These are phyloP conservation scores for Malacoraja senta DNA, from an alignment of 2,797 vertebrate genomes.

Conservation along the genomic window DNA sequence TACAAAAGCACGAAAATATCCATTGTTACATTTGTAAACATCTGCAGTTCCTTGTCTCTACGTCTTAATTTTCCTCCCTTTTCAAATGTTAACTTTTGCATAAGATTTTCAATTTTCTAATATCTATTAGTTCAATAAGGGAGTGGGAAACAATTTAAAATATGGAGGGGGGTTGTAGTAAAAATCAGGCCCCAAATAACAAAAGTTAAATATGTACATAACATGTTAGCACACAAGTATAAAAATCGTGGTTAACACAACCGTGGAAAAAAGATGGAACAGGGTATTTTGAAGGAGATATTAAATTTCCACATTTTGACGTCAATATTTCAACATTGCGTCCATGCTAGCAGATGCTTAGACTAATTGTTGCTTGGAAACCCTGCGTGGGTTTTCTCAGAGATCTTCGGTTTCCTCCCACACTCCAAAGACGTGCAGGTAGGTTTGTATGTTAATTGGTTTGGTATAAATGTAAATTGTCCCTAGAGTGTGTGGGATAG, in stretches of 20 bases:
- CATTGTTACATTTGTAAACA: too few relatives aligned
- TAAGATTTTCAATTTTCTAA: not conserved
- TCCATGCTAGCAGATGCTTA: not conserved
- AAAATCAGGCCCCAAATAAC: not conserved
- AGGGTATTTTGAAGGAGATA: not conserved
- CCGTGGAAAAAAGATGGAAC: not conserved
- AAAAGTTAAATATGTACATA: not conserved
- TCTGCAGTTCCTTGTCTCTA: not conserved
- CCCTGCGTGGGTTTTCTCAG: too few relatives aligned
- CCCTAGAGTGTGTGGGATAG: too few relatives aligned
- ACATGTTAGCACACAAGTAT: not conserved
- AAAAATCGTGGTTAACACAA: not conserved
- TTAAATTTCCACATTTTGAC: not conserved
- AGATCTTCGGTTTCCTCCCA: too few relatives aligned
- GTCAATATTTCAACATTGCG: not conserved
- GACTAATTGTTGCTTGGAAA: too few relatives aligned
- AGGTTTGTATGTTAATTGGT: too few relatives aligned
- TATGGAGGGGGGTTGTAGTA: too few relatives aligned
- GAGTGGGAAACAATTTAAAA: not conserved
- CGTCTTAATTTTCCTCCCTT: not conserved
- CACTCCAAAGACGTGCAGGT: too few relatives aligned
- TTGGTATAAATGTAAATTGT: too few relatives aligned
- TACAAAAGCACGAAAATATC: too few relatives aligned
- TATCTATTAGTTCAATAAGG: not conserved
- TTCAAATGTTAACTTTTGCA: not conserved